Conservation (phyloP, 2,113 vertebrate genomes). For the Baryphthengus martii region DNA sequence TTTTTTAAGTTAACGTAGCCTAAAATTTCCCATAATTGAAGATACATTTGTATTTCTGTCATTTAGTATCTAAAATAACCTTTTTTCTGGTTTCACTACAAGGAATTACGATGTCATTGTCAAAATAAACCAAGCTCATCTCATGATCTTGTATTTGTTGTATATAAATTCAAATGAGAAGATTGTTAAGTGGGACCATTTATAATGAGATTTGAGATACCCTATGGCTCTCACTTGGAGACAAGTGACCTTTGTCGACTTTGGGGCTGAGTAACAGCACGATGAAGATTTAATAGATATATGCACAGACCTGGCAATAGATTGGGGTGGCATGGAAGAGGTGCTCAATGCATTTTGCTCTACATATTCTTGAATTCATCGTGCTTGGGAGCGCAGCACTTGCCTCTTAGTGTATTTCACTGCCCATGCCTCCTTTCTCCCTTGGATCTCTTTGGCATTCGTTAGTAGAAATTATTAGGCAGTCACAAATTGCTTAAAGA, state of each 20-base stretch:
- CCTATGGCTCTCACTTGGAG: constrained; percentile 47
- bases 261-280: not conserved
- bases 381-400: not conserved
- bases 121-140: not conserved
- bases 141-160: constrained; percentile 26
- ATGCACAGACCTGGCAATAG: not conserved
- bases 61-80: not conserved
- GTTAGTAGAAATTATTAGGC: not conserved
- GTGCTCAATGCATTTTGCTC: not conserved
- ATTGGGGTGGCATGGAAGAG: not conserved
- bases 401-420: not conserved
- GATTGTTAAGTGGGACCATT: constrained; percentile 33
- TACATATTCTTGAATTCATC: not conserved
- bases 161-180: constrained; percentile 47
- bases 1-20: not conserved
- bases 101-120: not conserved
- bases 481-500: not conserved
- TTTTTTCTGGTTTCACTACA: not conserved
- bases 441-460: not conserved
- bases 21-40: not conserved
- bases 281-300: constrained; percentile 20
- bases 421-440: not conserved
- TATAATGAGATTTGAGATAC: constrained; percentile 55
- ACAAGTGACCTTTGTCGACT: constrained; percentile 40
- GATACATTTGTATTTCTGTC: not conserved